Evolutionary conservation across 2,113 vertebrate genomes (phyloP), one percentile per base, ranked within the genome.

Genomic region (Hippoglossus stenolepis): DNA sequence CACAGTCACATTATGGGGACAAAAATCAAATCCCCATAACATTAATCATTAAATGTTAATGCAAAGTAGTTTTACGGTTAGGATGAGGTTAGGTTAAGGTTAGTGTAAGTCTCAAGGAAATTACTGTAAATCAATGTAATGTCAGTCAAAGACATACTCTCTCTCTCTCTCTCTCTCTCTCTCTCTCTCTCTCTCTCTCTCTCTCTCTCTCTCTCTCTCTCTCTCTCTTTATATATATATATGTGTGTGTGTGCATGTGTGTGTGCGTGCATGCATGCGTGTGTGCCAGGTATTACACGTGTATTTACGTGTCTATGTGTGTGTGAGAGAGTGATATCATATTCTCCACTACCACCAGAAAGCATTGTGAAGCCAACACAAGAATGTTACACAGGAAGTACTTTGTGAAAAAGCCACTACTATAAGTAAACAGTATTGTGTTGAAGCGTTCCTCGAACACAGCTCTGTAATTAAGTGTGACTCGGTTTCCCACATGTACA

Each of bases 401-500:
- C 40, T 24, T 77, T 4, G n/a, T 10, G 9, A 1, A 56, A 63
- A 57, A 63, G 20, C 35, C 49, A 35, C 5, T 6, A 14, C 75
- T 77, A 70, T 64, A 77, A 70, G 35, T 58, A 23, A 26, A 70
- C n/a, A 24, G 23, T 24, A 58, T 78, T 71, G 53, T 78, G 57
- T 61, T 21, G 45, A 45, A 43, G 56, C n/a, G 75, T 63, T 77
- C 49, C 35, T 77, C 0, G 47, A 63, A 18, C 23, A 3, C 59
- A 10, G 26, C n/a, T 79, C 62, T 65, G 62, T 60, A 21, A 58
- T 71, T 20, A 51, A 38, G 35, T 28, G 38, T 26, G n/a, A 60
- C 76, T 31, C 6, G 40, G 61, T 65, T 65, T 62, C 12, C 60
- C 21, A 60, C 69, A 51, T 5, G 61, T 21, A 62, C n/a, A 24